phyloP scores from a whole-genome alignment of 2,113 vertebrate species.

The Heptranchias perlo region DNA sequence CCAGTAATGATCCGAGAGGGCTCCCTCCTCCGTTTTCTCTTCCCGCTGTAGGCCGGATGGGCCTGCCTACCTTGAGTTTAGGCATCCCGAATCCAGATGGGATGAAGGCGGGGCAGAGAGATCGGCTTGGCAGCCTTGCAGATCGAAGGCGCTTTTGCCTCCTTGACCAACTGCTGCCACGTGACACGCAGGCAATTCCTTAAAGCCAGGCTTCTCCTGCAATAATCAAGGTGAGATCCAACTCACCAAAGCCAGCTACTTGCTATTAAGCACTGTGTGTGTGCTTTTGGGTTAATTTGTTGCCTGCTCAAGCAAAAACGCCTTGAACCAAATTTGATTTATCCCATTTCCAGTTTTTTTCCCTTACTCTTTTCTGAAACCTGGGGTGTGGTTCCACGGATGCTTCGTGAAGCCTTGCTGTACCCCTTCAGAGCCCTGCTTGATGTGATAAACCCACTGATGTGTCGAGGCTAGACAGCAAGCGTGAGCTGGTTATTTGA shows the following conservation, averaged over 20 bases:
- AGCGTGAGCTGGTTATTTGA: background rate
- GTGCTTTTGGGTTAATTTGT: background rate
- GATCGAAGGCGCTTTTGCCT: background rate
- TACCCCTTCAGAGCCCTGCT: background rate
- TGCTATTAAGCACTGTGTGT: background rate
- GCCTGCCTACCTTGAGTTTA: background rate
- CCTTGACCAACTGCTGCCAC: constrained; percentile 28
- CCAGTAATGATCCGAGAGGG: background rate
- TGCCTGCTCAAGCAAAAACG: background rate
- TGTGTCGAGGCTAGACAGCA: background rate
- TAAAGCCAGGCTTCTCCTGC: background rate
- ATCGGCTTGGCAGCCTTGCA: background rate
- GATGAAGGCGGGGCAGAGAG: background rate
- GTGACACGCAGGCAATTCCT: constrained; percentile 1
- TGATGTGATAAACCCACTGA: too few relatives aligned
- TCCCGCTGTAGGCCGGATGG: background rate
- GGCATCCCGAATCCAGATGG: background rate
- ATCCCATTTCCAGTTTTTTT: background rate
- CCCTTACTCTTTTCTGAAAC: background rate
- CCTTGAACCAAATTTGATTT: background rate
- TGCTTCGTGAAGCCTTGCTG: background rate
- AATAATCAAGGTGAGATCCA: background rate
- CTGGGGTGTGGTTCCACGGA: background rate
- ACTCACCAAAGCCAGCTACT: background rate
- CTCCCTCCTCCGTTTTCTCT: background rate